Evolutionary conservation across 2,113 vertebrate genomes (phyloP).

Genomic region (Cryptoleucopteryx plumbea): DNA sequence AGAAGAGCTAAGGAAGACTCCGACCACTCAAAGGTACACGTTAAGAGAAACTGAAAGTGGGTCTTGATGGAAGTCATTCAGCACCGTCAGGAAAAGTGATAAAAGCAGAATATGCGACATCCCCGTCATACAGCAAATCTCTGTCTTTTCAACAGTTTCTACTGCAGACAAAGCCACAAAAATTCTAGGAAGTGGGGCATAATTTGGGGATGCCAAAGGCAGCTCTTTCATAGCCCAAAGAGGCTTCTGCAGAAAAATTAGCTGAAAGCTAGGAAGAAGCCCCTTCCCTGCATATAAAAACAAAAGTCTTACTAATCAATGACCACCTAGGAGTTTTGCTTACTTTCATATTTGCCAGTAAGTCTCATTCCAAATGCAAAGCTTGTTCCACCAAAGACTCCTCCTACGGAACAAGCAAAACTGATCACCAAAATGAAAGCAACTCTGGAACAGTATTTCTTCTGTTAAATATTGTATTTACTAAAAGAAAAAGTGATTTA

Average conservation of each 20-base stretch:
- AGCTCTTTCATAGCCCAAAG: not conserved
- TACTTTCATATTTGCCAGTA: not conserved
- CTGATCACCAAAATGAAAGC: not conserved
- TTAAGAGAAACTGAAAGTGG: not conserved
- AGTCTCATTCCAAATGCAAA: not conserved
- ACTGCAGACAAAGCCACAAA: not conserved
- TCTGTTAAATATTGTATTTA: not conserved
- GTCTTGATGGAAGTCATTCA: not conserved
- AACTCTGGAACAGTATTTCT: not conserved
- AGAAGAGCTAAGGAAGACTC: not conserved
- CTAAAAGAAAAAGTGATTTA: not conserved
- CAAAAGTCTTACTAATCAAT: not conserved
- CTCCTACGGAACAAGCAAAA: not conserved
- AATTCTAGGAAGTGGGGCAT: not conserved
- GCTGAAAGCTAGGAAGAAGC: not conserved
- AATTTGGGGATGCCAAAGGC: not conserved
- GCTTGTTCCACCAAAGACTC: not conserved
- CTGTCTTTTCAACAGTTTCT: not conserved
- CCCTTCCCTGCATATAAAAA: not conserved
- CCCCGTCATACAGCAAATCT: not conserved
- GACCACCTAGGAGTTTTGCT: not conserved
- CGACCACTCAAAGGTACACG: accelerated
- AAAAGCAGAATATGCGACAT: not conserved
- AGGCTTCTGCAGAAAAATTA: not conserved
- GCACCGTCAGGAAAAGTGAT: not conserved